These are phyloP conservation scores for Ptycholaimellus sp. DNA, from an alignment of 2,888 invertebrate species.

Conservation along the genomic window DNA sequence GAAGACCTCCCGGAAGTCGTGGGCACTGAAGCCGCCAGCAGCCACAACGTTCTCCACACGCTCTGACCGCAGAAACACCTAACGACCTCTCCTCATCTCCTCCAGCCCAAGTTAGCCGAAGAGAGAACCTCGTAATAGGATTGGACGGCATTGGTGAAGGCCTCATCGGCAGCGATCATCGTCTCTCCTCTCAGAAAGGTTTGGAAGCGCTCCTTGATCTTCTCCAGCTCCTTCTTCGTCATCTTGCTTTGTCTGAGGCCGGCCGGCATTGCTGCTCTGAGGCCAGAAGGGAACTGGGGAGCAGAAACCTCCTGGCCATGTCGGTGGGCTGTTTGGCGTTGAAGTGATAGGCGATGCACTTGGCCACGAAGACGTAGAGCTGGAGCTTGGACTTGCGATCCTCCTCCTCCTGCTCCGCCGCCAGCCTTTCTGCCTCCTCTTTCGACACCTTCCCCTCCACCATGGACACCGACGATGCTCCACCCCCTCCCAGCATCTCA, in stretches of 20 bases:
- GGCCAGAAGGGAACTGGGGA: too few species aligned
- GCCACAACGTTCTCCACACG: slow-evolving; percentile 77
- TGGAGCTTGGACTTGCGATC: slow-evolving; percentile 79
- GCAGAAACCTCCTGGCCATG: slow-evolving; percentile 65
- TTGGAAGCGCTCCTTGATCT: slow-evolving; percentile 77
- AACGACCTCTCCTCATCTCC: neutral
- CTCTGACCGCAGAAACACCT: slow-evolving; percentile 82
- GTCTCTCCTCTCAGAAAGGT: slow-evolving; percentile 87
- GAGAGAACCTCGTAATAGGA: slow-evolving; percentile 50
- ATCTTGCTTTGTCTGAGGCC: too few species aligned
- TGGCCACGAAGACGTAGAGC: slow-evolving; percentile 86
- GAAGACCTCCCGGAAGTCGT: slow-evolving; percentile 83
- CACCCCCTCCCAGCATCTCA: too few species aligned
- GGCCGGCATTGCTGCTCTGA: too few species aligned
- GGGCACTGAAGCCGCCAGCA: slow-evolving; percentile 87
- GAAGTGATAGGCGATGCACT: slow-evolving; percentile 83
- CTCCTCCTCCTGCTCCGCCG: slow-evolving; percentile 75
- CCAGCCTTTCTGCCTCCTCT: neutral
- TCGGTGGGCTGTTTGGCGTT: slow-evolving; percentile 82
- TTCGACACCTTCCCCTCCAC: neutral
- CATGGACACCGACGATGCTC: neutral
- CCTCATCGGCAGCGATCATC: slow-evolving; percentile 88
- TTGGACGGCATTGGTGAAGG: slow-evolving; percentile 93
- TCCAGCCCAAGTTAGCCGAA: neutral
- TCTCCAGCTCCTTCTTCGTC: slow-evolving; percentile 66